Evolutionary conservation across 2,888 invertebrate species (phyloP).

Genomic region (Melanostoma scalare): DNA sequence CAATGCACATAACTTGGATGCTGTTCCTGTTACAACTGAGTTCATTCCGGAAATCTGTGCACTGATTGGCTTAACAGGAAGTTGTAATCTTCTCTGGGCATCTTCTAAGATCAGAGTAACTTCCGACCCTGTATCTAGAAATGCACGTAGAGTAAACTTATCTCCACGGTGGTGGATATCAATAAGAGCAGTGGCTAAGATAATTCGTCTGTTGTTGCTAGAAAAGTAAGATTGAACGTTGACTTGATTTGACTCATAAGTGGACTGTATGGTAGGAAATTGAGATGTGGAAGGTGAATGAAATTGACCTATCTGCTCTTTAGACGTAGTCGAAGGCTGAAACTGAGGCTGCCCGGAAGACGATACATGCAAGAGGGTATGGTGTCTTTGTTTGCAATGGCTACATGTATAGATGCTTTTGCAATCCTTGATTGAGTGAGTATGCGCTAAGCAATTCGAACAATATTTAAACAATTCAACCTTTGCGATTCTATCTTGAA

Average conservation of each 20-base stretch:
- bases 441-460: neutral
- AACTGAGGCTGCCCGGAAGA: too few relatives aligned
- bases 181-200: conserved; percentile 7
- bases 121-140: conserved; percentile 8
- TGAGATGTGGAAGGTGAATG: too few relatives aligned
- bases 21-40: neutral
- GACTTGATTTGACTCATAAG: neutral
- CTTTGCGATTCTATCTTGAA: conserved; percentile 10
- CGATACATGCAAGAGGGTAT: conserved; percentile 15
- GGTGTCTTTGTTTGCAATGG: conserved; percentile 24
- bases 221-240: conserved; percentile 14
- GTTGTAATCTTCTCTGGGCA: conserved; percentile 2
- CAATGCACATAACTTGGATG: conserved; percentile 7
- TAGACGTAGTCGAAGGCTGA: too few relatives aligned
- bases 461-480: neutral
- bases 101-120: conserved; percentile 19
- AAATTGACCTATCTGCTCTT: too few relatives aligned
- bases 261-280: conserved; percentile 2
- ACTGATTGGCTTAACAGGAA: conserved; percentile 17
- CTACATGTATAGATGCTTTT: conserved; percentile 8
- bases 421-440: neutral
- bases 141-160: conserved; percentile 11
- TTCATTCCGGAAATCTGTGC: conserved; percentile 21
- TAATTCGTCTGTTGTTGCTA: neutral
- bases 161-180: neutral